These are phyloP conservation scores for Ptychobarbus kaznakovi DNA, from an alignment of 2,797 vertebrate genomes.

Conservation along the genomic window DNA sequence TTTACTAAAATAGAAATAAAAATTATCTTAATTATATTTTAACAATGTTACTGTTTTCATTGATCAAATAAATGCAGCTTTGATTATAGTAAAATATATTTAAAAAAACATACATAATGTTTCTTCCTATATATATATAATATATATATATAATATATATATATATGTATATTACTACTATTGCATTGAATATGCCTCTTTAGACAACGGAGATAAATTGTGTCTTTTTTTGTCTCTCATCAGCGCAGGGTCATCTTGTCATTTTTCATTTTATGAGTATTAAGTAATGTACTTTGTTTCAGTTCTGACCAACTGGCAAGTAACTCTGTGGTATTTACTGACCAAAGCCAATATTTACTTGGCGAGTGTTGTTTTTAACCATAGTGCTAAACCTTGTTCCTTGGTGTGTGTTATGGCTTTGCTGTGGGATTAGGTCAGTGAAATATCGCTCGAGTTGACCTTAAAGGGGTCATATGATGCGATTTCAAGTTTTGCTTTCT, in stretches of 20 bases:
- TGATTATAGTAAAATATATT: not conserved
- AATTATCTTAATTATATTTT: not conserved
- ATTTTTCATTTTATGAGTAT: not conserved
- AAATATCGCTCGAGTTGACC: not conserved
- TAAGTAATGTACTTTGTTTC: not conserved
- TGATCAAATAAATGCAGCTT: not conserved
- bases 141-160: too few species aligned
- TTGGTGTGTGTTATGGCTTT: slow-evolving; percentile 32
- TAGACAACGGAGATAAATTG: not conserved
- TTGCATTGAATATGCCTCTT: not conserved
- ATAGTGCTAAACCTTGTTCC: slow-evolving; percentile 3
- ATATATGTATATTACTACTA: too few species aligned
- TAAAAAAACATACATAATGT: not conserved
- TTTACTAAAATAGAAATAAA: not conserved
- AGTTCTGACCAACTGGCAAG: not conserved
- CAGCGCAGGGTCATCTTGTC: not conserved
- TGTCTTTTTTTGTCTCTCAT: too few species aligned
- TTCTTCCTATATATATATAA: too few species aligned
- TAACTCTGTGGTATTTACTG: not conserved
- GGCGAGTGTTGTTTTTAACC: not conserved
- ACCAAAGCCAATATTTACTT: not conserved
- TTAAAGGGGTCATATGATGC: not conserved
- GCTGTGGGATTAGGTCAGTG: slow-evolving; percentile 17
- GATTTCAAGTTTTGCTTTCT: too few species aligned
- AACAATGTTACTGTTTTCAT: not conserved